phyloP scores from a whole-genome alignment of 2,797 vertebrate genomes.

The Cyprinella venusta region DNA sequence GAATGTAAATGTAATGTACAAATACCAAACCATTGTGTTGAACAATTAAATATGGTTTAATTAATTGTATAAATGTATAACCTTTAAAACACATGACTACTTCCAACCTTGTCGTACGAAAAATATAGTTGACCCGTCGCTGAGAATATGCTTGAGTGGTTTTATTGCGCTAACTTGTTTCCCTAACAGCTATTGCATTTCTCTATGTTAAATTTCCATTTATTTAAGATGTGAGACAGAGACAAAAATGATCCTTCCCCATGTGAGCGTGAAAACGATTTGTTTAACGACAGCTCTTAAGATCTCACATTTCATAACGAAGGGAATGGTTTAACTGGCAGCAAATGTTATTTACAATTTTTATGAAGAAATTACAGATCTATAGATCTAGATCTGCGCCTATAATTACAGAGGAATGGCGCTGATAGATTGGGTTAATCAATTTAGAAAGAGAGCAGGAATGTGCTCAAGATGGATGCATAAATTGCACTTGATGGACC shows the following conservation, averaged over 20 bases:
- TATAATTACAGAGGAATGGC: conserved; percentile 53
- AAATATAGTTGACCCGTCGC: neutral
- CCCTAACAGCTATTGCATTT: neutral
- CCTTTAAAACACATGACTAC: neutral
- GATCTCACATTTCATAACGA: conserved; percentile 64
- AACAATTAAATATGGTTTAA: neutral
- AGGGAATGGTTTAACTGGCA: conserved; percentile 68
- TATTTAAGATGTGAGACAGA: conserved; percentile 7
- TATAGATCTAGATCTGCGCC: conserved; percentile 46
- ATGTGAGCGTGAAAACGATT: conserved; percentile 56
- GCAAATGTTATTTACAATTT: conserved; percentile 70
- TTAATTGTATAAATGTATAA: neutral
- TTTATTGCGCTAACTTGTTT: conserved; percentile 2
- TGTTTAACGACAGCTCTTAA: conserved; percentile 69
- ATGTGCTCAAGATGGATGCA: conserved; percentile 56
- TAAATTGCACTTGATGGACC: conserved; percentile 43
- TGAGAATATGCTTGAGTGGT: neutral
- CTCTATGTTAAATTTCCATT: conserved; percentile 1
- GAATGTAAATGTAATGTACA: neutral
- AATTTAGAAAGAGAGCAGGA: conserved; percentile 57
- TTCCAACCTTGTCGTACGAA: neutral
- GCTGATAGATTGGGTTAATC: conserved; percentile 58
- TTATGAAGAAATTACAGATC: conserved; percentile 59
- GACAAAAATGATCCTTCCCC: neutral
- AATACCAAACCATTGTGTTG: neutral